Evolutionary conservation across 1,140 invertebrate genomes (phyloP), one percentile per base, ranked within the genome.

Genomic region (Littorina saxatilis): DNA sequence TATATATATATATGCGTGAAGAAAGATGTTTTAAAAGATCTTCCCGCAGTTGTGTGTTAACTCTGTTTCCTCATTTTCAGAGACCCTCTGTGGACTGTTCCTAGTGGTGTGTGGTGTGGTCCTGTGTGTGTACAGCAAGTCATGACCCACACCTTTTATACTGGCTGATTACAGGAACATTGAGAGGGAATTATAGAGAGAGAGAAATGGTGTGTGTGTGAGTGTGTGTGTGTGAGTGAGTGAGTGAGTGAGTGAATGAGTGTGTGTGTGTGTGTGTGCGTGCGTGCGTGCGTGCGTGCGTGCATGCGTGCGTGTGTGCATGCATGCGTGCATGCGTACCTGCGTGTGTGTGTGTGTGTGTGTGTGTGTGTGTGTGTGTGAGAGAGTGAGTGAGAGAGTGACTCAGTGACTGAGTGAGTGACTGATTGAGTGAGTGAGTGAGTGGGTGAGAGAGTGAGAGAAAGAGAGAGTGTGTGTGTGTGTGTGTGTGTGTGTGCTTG

Each of bases 101-200:
- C 70, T 91, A 27, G 88, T 91, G 27, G 63, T 89, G 20, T 40
- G 76, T 75, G 91, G 91, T 23, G 89, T 91, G 1, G 58, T 80
- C 7, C 63, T 91, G 7, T 91, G 91, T 87, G 88, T 90, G 4
- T 80, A 83, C 27, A 87, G 89, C 79, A 91, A 90, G 83, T 23
- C 85, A 7, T 88, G 81, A 85, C 23, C n/a, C n/a, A n/a, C n/a
- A n/a, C n/a, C n/a, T n/a, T n/a, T n/a, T n/a, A n/a, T n/a, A n/a
- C n/a, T n/a, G n/a, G n/a, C n/a, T n/a, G n/a, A n/a, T n/a, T n/a
- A n/a, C n/a, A n/a, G n/a, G n/a, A n/a, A n/a, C n/a, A n/a, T n/a
- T n/a, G n/a, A n/a, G n/a, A n/a, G n/a, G n/a, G n/a, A n/a, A n/a
- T n/a, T n/a, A n/a, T n/a, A n/a, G n/a, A n/a, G n/a, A n/a, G n/a